Evolutionary conservation across 2,797 vertebrate genomes (phyloP), one percentile per base, ranked within the genome.

Genomic region (Lithobates sylvaticus): DNA sequence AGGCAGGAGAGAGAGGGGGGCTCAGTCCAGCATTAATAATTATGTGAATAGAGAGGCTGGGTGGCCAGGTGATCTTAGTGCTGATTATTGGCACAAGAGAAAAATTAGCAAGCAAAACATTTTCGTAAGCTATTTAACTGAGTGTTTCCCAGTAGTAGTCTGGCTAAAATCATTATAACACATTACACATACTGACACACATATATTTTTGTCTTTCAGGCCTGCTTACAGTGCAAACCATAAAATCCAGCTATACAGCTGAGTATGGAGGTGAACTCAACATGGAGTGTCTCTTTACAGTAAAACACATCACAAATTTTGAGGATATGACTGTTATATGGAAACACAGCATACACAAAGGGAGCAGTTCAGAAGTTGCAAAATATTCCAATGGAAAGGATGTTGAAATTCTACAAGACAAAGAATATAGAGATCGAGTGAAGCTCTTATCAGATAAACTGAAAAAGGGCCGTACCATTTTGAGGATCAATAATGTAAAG

Each of bases 201-300:
- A 16, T 68, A 69, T 87, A 89, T 88, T 80, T 65, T 83, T 91
- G 1, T 90, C 84, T 92, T 88, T 74, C 92, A 95, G 96, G 90
- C 58, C 89, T 96, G 67, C 96, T 97, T 90, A 96, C 93, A 0
- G 95, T 98, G 71, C 92, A 95, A 76, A 92, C 94, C 16, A 93
- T 93, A 26, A 90, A 84, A 70, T 82, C 86, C 3, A 27, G n/a
- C 0, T 96, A 96, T 34, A 67, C 3, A 1, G 94, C 93, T 3
- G 93, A 96, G 77, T 93, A 93, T 5, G 94, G 93, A 10, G 91
- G 73, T 65, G 93, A 94, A 0, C 91, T 98, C 27, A 94, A 93
- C n/a, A 93, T 98, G 91, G 96, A 94, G 89, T 99, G 98, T 90
- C 91, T 21, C 10, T 99, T 98, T 91, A 91, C 93, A n/a, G 90